phyloP scores from a whole-genome alignment of 1,140 invertebrate genomes.

The Pararge aegeria region DNA sequence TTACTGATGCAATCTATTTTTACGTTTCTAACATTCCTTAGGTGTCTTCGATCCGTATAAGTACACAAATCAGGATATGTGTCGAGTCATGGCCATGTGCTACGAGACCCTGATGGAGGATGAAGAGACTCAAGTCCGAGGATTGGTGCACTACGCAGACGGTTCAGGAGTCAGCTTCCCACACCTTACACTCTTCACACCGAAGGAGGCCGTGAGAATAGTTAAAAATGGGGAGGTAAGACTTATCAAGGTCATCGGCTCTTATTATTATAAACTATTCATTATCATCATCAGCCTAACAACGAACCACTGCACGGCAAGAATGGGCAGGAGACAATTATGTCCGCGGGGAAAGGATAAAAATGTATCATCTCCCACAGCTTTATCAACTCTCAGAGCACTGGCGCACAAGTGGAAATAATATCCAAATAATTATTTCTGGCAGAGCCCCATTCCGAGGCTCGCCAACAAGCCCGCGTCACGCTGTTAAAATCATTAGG shows the following conservation, averaged over 20 bases:
- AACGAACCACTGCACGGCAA: no score
- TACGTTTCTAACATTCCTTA: slow-evolving; percentile 43
- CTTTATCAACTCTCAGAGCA: no score
- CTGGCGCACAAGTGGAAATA: no score
- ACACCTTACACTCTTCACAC: slow-evolving; percentile 87
- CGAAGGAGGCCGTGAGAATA: slow-evolving; percentile 87
- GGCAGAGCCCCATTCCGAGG: no score
- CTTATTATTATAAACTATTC: background rate
- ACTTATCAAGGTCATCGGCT: background rate
- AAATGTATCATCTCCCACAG: no score
- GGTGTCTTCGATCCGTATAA: slow-evolving; percentile 90
- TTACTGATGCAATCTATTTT: no score
- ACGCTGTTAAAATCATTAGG: no score
- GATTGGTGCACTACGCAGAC: slow-evolving; percentile 87
- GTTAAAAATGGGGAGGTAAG: slow-evolving; percentile 89
- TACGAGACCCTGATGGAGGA: slow-evolving; percentile 91
- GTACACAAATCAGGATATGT: slow-evolving; percentile 89
- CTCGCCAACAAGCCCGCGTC: no score
- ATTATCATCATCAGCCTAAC: no score
- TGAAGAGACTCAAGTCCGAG: slow-evolving; percentile 88
- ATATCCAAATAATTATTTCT: no score
- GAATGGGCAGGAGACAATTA: no score
- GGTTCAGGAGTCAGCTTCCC: slow-evolving; percentile 87
- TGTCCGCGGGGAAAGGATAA: no score
- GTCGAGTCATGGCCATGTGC: slow-evolving; percentile 87